Conservation (phyloP, 1,140 invertebrate genomes). For the Panagrolaimus sp. region DNA sequence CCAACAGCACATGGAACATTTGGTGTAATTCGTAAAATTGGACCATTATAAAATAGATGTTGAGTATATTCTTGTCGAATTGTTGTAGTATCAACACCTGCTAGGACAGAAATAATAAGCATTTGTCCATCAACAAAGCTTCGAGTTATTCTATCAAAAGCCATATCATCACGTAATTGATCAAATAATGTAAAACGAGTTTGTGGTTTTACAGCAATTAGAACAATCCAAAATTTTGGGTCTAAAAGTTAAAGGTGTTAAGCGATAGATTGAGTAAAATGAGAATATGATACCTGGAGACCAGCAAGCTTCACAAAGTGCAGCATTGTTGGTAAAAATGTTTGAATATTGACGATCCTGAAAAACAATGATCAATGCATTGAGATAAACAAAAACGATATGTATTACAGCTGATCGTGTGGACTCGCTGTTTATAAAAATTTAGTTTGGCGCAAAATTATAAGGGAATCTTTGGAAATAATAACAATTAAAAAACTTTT, state of each 20-base stretch:
- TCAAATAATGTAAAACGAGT: background rate
- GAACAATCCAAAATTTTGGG: background rate
- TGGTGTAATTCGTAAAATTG: slow-evolving; percentile 25
- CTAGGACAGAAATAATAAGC: background rate
- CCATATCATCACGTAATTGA: background rate
- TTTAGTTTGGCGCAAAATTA: too few relatives aligned
- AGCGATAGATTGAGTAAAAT: too few relatives aligned
- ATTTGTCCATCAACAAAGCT: background rate
- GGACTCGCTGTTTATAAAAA: too few relatives aligned
- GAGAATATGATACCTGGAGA: too few relatives aligned
- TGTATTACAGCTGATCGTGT: too few relatives aligned
- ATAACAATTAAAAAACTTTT: too few relatives aligned
- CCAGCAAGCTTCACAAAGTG: too few relatives aligned
- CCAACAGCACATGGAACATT: slow-evolving; percentile 26
- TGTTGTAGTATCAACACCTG: background rate
- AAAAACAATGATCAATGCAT: too few relatives aligned
- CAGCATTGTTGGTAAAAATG: too few relatives aligned
- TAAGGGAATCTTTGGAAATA: too few relatives aligned
- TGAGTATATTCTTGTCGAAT: background rate
- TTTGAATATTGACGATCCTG: background rate
- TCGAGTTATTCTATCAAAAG: background rate
- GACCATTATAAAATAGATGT: background rate
- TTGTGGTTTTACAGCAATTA: background rate
- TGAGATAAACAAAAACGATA: too few relatives aligned
- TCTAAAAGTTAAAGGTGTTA: background rate